Conservation (phyloP, 1,140 invertebrate genomes). For the Lethrus apterus region DNA sequence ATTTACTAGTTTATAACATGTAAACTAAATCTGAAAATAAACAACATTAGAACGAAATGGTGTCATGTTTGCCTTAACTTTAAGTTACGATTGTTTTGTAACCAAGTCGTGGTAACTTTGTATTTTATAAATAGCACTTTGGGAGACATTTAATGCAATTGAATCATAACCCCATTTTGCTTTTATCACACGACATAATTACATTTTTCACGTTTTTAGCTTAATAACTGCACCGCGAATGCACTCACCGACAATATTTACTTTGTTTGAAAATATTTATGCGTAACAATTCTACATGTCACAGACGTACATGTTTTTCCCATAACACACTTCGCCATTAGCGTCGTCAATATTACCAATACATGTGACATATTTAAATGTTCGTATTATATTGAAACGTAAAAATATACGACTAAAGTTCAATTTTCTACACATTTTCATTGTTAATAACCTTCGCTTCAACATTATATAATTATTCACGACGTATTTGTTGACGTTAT, state of each 20-base stretch:
- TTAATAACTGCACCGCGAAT: not conserved
- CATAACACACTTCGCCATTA: constrained; percentile 33
- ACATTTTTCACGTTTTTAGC: constrained; percentile 4
- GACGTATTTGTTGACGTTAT: too few species aligned
- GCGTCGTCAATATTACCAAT: constrained; percentile 38
- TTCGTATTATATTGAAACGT: too few species aligned
- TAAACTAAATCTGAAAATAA: constrained; percentile 5
- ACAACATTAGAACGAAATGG: too few species aligned
- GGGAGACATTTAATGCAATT: constrained; percentile 8
- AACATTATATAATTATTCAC: too few species aligned
- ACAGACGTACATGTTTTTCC: constrained; percentile 37
- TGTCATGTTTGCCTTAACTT: too few species aligned
- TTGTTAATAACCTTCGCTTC: too few species aligned
- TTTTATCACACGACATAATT: constrained; percentile 1
- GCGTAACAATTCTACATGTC: constrained; percentile 37
- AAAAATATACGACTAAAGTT: too few species aligned
- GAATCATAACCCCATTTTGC: constrained; percentile 18
- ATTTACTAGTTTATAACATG: constrained; percentile 2
- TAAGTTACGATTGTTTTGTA: too few species aligned
- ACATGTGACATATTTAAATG: too few species aligned
- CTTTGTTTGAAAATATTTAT: constrained; percentile 18
- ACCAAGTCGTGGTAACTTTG: not conserved
- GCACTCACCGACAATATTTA: constrained; percentile 10
- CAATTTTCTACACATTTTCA: too few species aligned
- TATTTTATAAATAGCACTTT: constrained; percentile 17